Base-by-base conservation (phyloP, 1,140 invertebrate species). In the Gonioctena quinquepunctata region DNA sequence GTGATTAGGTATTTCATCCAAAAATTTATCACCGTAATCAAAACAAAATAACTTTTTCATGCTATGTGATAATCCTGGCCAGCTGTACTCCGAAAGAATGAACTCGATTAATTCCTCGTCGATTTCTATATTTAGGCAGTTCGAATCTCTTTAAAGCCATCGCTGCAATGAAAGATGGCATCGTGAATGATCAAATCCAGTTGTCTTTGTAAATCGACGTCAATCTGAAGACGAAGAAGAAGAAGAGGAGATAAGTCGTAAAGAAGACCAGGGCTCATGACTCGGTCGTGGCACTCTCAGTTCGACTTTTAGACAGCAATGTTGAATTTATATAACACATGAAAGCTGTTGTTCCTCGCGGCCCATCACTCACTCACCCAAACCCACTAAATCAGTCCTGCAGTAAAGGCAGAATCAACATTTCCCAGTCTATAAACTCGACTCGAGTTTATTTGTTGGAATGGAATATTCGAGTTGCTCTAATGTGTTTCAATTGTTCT, bases 301-400 rank as follows among this genome's bases (percentile, higher is more conserved):
- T 49, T 66, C 63, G 63, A 66, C 63, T 66, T 59, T 60, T 65
- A 63, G 69, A 66, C 69, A 57, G 64, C 64, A 21, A 26, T 71
- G 69, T 66, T 71, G 76, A 69, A 80, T 80, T 80, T 80, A 80
- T 80, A 72, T 71, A 78, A 77, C 77, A 77, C 77, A 75, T 78
- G 76, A 76, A 77, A 74, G 74, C 76, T 80, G 78, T 80, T 80
- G 78, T 80, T 80, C 71, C 73, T 77, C 69, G 78, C 77, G 74
- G 75, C 22, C 76, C 77, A 80, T 80, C 78, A 78, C 67, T 80
- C 78, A 80, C 71, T 72, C 70, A 48, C 63, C 68, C 66, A 69
- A 70, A 71, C 72, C 71, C 69, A 63, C 64, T 80, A 80, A 80
- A 80, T 80, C 78, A 79, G 75, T 70, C 61, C 42, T 21, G 52